Percentiles rank a stretch among this genome's conserved stretches.
These are phyloP conservation scores for Drosophila ezoana DNA, from an alignment of 2,888 invertebrate species.

Conservation along the genomic window DNA sequence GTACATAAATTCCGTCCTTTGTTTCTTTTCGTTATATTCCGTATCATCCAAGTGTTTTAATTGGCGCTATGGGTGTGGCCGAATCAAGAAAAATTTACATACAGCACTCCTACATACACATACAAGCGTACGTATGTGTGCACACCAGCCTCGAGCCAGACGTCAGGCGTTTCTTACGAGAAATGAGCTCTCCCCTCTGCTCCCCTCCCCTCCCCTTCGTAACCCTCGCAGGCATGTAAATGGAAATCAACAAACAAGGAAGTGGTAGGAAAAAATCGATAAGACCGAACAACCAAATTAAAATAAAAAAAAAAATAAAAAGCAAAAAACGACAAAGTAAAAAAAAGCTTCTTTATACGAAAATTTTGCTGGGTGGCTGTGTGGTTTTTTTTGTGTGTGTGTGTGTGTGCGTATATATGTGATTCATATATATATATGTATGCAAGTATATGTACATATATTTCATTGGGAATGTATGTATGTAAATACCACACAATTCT, in stretches of 20 bases:
- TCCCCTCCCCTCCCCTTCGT: no score
- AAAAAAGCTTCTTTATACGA: slow-evolving; percentile 29
- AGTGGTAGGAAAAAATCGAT: slow-evolving; percentile 68
- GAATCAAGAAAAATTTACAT: slow-evolving; percentile 27
- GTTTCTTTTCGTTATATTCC: slow-evolving; percentile 4
- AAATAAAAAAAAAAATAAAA: slow-evolving; percentile 62
- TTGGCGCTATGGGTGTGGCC: slow-evolving; percentile 41
- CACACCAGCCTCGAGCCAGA: slow-evolving; percentile 15
- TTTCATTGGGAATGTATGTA: slow-evolving; percentile 2
- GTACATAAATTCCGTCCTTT: neutral
- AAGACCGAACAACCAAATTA: slow-evolving; percentile 65
- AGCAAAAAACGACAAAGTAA: slow-evolving; percentile 43
- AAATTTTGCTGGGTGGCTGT: slow-evolving; percentile 24
- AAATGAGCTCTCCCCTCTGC: slow-evolving; percentile 28
- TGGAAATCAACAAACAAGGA: slow-evolving; percentile 51
- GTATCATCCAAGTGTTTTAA: slow-evolving; percentile 24
- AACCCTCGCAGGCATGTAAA: slow-evolving; percentile 33
- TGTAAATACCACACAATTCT: slow-evolving; percentile 12
- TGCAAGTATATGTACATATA: neutral
- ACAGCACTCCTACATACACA: slow-evolving; percentile 4
- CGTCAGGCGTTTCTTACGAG: slow-evolving; percentile 35
- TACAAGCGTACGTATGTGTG: neutral
- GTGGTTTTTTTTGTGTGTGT: slow-evolving; percentile 10
- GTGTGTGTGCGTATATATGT: neutral
- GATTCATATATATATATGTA: neutral